Evolutionary conservation across 2,888 invertebrate species (phyloP).

Genomic region (Rapana venosa): DNA sequence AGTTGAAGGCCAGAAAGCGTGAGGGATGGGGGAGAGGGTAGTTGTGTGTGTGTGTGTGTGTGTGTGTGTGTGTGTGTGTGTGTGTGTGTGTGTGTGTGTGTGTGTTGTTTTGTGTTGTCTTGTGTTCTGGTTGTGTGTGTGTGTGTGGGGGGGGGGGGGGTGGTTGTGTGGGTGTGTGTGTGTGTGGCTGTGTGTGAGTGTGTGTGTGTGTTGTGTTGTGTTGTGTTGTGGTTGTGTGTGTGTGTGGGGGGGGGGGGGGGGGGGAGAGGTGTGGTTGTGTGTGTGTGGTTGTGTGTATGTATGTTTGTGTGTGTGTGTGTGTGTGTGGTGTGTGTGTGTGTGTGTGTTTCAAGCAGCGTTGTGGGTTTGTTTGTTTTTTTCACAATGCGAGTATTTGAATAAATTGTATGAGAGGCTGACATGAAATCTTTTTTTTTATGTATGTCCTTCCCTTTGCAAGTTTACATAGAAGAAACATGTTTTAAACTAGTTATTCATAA

Average conservation of each 20-base stretch:
- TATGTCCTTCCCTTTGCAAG: no score
- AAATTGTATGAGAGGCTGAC: no score
- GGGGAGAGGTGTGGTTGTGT: not conserved
- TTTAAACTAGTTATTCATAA: no score
- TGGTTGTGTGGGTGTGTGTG: not conserved
- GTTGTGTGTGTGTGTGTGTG: not conserved
- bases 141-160: no score
- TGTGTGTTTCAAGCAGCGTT: no score
- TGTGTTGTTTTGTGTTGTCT: not conserved
- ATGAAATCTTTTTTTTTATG: no score
- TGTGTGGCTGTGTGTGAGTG: not conserved
- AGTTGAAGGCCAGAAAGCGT: not conserved
- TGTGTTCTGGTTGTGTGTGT: not conserved
- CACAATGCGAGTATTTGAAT: no score
- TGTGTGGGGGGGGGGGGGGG: not conserved
- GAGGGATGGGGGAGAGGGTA: not conserved
- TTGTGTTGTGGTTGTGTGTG: not conserved
- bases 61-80: not conserved
- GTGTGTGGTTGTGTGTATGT: not conserved
- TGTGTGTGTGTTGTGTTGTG: not conserved
- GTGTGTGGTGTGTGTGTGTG: not conserved
- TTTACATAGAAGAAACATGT: no score
- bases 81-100: not conserved
- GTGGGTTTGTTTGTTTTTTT: no score
- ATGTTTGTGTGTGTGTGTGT: not conserved